Base-by-base conservation (phyloP, 1,140 invertebrate species). In the Macrostomum lignano region DNA sequence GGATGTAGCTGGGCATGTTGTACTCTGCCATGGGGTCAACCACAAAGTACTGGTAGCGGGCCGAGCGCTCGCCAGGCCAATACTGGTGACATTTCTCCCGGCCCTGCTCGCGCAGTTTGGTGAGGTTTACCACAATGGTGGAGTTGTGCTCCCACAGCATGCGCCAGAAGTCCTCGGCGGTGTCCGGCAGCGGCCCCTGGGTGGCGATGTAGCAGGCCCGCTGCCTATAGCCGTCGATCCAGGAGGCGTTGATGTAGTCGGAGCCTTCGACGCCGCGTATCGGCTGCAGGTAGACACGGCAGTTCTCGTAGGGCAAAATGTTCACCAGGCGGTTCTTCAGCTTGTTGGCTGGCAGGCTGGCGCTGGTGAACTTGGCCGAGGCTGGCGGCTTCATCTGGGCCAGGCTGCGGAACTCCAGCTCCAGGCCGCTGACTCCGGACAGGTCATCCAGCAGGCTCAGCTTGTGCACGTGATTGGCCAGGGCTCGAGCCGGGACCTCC, bases 131-230 rank as follows among this genome's bases (percentile, higher is more conserved):
- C 22, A 98, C 73, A 52, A 98, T 96, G 3, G 81, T 93, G 0
- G 82, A 93, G 55, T 98, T 94, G 51, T 96, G 82, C 52, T 96
- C 86, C 88, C 88, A 98, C n/a, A 98, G 61, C 86, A 94, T 94
- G 39, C 88, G 65, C 91, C 91, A 98, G 46, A 98, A 84, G 51
- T 98, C 88, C 43, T 91, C 81, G 0, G 78, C 78, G 0, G 91
- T 96, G 42, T 94, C 78, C 17, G 69, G 68, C 10, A 94, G 58
- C 0, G 91, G 88, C 7, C 84, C 86, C 61, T 98, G 91, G 3
- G 88, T 91, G 0, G 88, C 88, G 38, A 99, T 86, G 47, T 96
- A 99, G 2, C 82, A 82, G 36, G 69, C 72, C 14, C 77, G 67
- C 57, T 81, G 82, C 22, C 86, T 74, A 49, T 88, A 91, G 11